Percentiles rank a stretch among this genome's conserved stretches.
Conservation (phyloP, 2,888 invertebrate species). For the Rhodophaea formosa region DNA sequence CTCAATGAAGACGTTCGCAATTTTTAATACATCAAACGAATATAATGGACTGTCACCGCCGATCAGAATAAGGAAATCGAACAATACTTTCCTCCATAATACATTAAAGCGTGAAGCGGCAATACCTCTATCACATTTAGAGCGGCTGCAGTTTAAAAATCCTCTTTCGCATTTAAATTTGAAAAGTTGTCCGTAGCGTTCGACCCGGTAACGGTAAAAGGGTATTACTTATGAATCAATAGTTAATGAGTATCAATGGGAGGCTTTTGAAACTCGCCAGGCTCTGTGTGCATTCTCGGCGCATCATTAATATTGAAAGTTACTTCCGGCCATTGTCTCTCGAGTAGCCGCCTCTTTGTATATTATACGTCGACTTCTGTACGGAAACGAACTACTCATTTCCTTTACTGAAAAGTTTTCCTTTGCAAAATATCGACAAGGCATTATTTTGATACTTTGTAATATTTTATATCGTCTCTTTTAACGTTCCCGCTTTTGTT, state of each 20-base stretch:
- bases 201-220: conserved; percentile 62
- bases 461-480: conserved; percentile 23
- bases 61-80: neutral
- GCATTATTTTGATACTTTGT: conserved; percentile 28
- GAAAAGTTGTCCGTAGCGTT: conserved; percentile 64
- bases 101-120: neutral
- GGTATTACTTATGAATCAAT: conserved; percentile 81
- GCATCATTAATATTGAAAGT: conserved; percentile 80
- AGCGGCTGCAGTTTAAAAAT: conserved; percentile 49
- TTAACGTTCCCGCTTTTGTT: conserved; percentile 17
- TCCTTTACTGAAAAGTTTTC: conserved; percentile 66
- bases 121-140: conserved; percentile 24
- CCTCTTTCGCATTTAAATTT: conserved; percentile 70
- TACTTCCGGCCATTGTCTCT: conserved; percentile 71
- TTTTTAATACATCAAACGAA: conserved; percentile 7
- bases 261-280: conserved; percentile 69
- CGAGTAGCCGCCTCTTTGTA: conserved; percentile 69
- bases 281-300: conserved; percentile 71
- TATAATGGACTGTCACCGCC: neutral
- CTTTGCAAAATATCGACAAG: conserved; percentile 50
- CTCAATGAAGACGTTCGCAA: neutral
- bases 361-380: conserved; percentile 60
- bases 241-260: conserved; percentile 79
- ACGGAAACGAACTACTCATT: conserved; percentile 69
- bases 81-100: neutral